These are phyloP conservation scores for Cochlearius cochlearius DNA, from an alignment of 2,113 vertebrate genomes.

Conservation along the genomic window DNA sequence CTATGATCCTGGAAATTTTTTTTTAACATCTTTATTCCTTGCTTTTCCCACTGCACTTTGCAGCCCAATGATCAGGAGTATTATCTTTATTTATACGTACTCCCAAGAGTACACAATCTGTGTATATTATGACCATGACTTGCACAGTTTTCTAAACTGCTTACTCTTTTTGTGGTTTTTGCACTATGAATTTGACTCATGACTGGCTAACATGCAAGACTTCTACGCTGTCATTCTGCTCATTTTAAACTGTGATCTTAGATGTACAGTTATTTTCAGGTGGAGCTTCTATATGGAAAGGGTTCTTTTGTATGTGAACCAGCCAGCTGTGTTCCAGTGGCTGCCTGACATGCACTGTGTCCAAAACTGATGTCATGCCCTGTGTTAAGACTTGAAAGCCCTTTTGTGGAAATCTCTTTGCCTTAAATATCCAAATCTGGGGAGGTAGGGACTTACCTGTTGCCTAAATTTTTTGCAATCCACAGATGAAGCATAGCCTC, in stretches of 20 bases:
- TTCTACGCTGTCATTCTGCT: not conserved
- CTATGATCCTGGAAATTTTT: not conserved
- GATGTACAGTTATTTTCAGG: not conserved
- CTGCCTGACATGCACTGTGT: not conserved
- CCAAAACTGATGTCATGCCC: not conserved
- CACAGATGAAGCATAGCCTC: not conserved
- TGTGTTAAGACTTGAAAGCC: not conserved
- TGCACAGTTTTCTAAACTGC: not conserved
- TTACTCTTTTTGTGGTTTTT: not conserved
- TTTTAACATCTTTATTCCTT: not conserved
- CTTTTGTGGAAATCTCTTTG: not conserved
- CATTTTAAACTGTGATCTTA: not conserved
- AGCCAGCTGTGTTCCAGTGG: not conserved
- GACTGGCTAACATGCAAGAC: not conserved
- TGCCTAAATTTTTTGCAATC: not conserved
- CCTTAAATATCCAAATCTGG: not conserved
- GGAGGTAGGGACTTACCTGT: not conserved
- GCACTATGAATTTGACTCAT: not conserved
- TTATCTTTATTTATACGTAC: not conserved
- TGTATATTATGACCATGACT: not conserved
- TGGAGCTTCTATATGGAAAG: not conserved
- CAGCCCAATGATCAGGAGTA: not conserved
- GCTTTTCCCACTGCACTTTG: not conserved
- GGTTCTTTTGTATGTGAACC: not conserved
- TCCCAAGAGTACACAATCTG: not conserved